These are phyloP conservation scores for Heliconius charithonia DNA, from an alignment of 2,888 invertebrate genomes.

Conservation along the genomic window DNA sequence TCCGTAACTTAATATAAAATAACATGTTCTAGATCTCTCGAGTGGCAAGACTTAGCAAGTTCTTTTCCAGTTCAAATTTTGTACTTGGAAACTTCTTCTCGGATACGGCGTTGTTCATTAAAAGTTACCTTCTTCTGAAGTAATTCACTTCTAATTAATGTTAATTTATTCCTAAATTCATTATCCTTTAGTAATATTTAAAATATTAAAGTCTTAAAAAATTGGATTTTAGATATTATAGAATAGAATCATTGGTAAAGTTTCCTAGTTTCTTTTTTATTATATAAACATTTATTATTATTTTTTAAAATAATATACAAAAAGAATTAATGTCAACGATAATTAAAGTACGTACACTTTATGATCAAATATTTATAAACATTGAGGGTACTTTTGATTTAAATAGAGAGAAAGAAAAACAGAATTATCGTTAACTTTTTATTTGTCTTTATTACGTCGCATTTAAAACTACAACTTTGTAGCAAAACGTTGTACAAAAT, in stretches of 20 bases:
- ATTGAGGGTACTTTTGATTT: not conserved
- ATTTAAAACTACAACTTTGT: not conserved
- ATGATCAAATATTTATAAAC: too few species aligned
- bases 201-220: not conserved
- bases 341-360: not conserved
- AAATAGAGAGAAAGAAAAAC: not conserved
- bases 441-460: not conserved
- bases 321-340: too few species aligned
- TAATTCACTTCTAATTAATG: conserved; percentile 20
- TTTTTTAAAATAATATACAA: too few species aligned
- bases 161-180: conserved; percentile 7
- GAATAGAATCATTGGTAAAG: too few species aligned
- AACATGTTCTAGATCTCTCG: conserved; percentile 3
- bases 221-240: not conserved
- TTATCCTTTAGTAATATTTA: not conserved
- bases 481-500: not conserved
- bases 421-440: not conserved
- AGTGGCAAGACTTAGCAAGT: conserved; percentile 17
- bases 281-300: too few species aligned
- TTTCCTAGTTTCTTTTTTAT: too few species aligned
- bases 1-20: not conserved
- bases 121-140: conserved; percentile 22
- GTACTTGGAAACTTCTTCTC: conserved; percentile 19
- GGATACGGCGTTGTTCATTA: conserved; percentile 14
- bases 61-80: conserved; percentile 7